Evolutionary conservation across 2,888 invertebrate genomes (phyloP), one percentile per base, ranked within the genome.

Genomic region (Latrodectus hesperus): DNA sequence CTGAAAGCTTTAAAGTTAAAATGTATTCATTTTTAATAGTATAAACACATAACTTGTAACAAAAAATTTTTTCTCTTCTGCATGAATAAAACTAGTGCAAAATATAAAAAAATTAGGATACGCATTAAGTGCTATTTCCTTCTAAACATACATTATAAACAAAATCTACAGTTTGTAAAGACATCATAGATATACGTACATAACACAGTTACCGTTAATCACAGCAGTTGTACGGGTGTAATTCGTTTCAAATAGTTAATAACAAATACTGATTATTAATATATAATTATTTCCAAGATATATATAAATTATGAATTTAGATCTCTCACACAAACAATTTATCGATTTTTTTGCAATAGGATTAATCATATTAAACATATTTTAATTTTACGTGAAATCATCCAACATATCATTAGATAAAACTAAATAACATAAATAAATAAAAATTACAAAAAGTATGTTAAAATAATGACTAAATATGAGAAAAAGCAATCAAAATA

Each of bases 191-290:
- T 70, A 60, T 75, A 86, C 81, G 77, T 86, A 86, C 86, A 86
- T 87, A 87, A 87, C 86, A 87, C 86, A 87, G 86, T 80, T 87
- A 73, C 81, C 77, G 81, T 87, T 77, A 81, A 87, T 87, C 86
- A 87, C 86, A 87, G 86, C 67, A 72, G 86, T 86, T 86, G 73
- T 77, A 71, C 68, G 81, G 77, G 75, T 67, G 81, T 87, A 87
- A 87, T 87, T 87, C 86, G 81, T 87, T 65, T 87, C 85, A 68
- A 79, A 79, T 68, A 38, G 16, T 26, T 65, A 51, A 22, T 60
- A 55, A 81, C 52, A 73, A 73, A 74, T 67, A 65, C 51, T n/a
- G 52, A 80, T 80, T 60, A 72, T 51, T 26, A 68, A 71, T 53
- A 22, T 16, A 64, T 5, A 64, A n/a, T 17, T 8, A 64, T 9